Conservation (phyloP, 1,140 invertebrate genomes). For the Musca domestica region DNA sequence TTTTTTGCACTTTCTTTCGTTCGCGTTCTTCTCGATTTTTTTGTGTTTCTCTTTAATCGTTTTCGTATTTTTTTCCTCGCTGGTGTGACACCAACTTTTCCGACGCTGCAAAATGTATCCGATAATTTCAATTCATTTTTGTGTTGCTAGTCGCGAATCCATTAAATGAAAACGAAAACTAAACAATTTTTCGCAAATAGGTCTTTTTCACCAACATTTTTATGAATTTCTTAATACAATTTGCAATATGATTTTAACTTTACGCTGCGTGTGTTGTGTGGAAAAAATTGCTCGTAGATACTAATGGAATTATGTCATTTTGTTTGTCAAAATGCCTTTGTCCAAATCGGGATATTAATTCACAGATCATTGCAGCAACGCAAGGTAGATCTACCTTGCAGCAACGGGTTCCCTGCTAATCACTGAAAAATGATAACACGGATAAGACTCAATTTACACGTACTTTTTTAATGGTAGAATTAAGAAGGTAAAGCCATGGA, state of each 20-base stretch:
- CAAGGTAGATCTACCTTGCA: too few species aligned
- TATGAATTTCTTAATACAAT: background rate
- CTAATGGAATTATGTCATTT: conserved; percentile 22
- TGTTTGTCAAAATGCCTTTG: conserved; percentile 9
- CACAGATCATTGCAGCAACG: too few species aligned
- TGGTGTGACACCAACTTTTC: conserved; percentile 16
- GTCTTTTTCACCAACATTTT: background rate
- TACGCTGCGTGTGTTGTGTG: conserved; percentile 1
- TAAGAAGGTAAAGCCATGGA: too few species aligned
- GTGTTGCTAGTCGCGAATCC: too few species aligned
- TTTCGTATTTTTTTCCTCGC: conserved; percentile 1
- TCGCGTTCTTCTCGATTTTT: too few species aligned
- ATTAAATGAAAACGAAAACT: too few species aligned
- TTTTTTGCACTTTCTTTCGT: background rate
- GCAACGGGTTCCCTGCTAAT: too few species aligned
- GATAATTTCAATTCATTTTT: background rate
- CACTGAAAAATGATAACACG: too few species aligned
- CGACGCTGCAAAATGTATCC: conserved; percentile 1
- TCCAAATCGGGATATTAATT: background rate
- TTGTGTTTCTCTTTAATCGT: too few species aligned
- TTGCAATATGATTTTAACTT: background rate
- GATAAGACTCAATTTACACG: too few species aligned
- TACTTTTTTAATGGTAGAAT: too few species aligned
- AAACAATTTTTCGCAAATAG: too few species aligned
- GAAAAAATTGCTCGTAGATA: conserved; percentile 16